Conservation (phyloP, 1,140 invertebrate genomes). For the Euwallacea fornicatus region DNA sequence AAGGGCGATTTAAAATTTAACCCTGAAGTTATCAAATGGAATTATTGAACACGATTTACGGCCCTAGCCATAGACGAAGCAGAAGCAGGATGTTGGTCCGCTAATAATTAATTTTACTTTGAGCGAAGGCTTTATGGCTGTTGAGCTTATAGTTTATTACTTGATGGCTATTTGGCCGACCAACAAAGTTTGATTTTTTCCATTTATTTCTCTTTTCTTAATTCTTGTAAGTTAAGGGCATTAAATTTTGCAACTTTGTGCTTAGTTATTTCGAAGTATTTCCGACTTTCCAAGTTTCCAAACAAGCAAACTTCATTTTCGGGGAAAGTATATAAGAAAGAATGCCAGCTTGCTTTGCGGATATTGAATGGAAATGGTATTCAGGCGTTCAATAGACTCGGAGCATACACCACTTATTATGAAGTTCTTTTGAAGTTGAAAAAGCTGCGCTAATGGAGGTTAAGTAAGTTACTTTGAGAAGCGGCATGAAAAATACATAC, state of each 20-base stretch:
- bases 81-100: background rate
- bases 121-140: no score
- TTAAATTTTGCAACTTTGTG: no score
- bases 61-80: background rate
- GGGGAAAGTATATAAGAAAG: no score
- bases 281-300: background rate
- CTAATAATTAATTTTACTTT: constrained; percentile 3
- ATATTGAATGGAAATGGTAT: background rate
- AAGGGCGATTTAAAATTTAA: background rate
- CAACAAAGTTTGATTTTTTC: no score
- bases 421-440: background rate
- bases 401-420: background rate
- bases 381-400: background rate
- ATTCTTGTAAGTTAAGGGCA: no score
- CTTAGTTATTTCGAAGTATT: background rate
- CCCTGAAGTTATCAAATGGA: background rate
- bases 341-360: background rate
- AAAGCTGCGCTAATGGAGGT: background rate
- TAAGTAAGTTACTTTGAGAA: no score
- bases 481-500: no score
- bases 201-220: no score
- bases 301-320: constrained; percentile 1
- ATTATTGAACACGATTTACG: background rate
- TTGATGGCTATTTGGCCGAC: no score
- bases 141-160: no score